These are phyloP conservation scores for Urechis unicinctus DNA, from an alignment of 2,888 invertebrate species.

Conservation along the genomic window DNA sequence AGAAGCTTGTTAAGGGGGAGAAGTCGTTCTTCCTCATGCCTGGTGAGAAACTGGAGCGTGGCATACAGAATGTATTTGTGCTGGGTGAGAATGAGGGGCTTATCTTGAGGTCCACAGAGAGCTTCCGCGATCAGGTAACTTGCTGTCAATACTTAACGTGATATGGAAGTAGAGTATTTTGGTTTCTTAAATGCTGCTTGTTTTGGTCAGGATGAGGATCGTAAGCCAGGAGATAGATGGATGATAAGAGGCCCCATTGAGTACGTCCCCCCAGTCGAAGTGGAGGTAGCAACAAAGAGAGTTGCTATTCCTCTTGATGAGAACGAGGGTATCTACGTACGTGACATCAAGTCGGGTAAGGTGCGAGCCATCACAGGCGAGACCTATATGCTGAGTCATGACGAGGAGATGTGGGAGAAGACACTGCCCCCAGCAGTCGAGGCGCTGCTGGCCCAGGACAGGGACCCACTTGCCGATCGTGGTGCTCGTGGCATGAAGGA, in stretches of 20 bases:
- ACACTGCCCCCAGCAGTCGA: constrained; percentile 50
- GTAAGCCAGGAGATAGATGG: constrained; percentile 54
- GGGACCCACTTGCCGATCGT: constrained; percentile 53
- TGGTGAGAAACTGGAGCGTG: constrained; percentile 52
- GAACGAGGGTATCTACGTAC: constrained; percentile 55
- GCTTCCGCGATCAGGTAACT: constrained; percentile 40
- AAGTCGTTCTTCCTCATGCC: constrained; percentile 54
- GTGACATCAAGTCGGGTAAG: constrained; percentile 52
- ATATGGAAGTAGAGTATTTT: not conserved
- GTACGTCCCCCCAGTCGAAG: constrained; percentile 54
- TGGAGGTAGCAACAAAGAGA: constrained; percentile 51
- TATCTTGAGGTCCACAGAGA: constrained; percentile 51
- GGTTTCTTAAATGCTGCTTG: not conserved
- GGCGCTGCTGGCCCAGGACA: constrained; percentile 31
- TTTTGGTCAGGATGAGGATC: constrained; percentile 5
- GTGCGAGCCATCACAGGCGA: constrained; percentile 52
- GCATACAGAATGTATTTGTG: constrained; percentile 53
- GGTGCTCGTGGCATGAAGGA: constrained; percentile 11
- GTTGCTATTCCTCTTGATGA: constrained; percentile 54
- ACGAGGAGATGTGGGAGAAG: constrained; percentile 51
- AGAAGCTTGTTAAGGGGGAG: constrained; percentile 54
- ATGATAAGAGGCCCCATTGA: constrained; percentile 54
- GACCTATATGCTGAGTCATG: constrained; percentile 55
- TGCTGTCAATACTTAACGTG: not conserved
- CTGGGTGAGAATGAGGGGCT: constrained; percentile 54